A percentile compares a stretch with the other conserved stretches of the same genome.
Conservation (phyloP, 2,113 vertebrate species). For the Ramphastos sulfuratus region DNA sequence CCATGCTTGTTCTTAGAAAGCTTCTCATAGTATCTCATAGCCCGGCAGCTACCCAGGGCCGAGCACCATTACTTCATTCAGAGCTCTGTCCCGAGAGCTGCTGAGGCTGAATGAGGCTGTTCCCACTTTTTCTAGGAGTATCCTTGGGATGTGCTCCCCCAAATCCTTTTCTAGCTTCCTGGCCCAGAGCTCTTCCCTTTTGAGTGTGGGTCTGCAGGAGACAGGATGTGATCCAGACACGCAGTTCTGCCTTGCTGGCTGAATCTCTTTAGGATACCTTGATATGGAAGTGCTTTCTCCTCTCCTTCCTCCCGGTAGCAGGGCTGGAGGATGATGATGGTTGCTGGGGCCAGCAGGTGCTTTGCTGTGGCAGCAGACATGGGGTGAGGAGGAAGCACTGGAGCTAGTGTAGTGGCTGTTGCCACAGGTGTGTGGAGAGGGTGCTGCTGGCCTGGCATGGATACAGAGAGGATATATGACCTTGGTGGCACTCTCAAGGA, state of each 20-base stretch:
- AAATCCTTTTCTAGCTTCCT: not conserved
- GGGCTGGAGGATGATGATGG: not conserved
- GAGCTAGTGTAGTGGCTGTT: not conserved
- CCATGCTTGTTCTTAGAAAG: not conserved
- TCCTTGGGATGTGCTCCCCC: not conserved
- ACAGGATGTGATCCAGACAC: not conserved
- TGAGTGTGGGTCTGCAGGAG: not conserved
- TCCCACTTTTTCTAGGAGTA: not conserved
- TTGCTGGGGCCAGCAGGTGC: not conserved
- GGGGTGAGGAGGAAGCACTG: not conserved
- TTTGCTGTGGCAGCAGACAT: not conserved
- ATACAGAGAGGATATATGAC: not conserved
- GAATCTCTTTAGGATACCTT: not conserved
- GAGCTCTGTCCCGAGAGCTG: not conserved
- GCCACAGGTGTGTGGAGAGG: not conserved
- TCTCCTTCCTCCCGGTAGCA: not conserved
- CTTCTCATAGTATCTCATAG: not conserved
- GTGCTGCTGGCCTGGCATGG: rapidly evolving
- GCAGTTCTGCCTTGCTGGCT: not conserved
- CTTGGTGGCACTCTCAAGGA: not conserved
- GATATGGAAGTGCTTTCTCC: not conserved
- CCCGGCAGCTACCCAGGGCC: not conserved
- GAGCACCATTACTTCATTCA: not conserved
- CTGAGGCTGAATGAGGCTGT: rapidly evolving
- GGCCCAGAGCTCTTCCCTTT: rapidly evolving